Conservation (phyloP, 1,140 invertebrate species). For the Euura lappo region DNA sequence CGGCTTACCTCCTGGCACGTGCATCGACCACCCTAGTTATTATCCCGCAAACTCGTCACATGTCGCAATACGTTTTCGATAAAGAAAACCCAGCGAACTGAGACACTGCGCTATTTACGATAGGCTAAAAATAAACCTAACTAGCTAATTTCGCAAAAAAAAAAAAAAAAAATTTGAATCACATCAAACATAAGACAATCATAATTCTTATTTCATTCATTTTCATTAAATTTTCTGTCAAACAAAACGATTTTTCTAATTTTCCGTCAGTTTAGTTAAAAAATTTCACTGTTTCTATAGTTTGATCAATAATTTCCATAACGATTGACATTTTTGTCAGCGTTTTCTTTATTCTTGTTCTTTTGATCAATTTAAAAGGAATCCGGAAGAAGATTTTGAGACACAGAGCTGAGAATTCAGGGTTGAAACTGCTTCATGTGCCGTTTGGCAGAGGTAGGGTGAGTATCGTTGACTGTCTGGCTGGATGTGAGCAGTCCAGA, state of each 20-base stretch:
- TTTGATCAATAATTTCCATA: too few relatives aligned
- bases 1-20: constrained; percentile 9
- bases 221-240: too few relatives aligned
- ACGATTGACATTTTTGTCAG: too few relatives aligned
- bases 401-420: not conserved
- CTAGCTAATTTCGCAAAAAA: not conserved
- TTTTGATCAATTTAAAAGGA: too few relatives aligned
- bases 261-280: too few relatives aligned
- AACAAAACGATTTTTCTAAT: too few relatives aligned
- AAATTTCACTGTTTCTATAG: too few relatives aligned
- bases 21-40: not conserved
- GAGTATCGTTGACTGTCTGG: constrained; percentile 29
- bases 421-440: not conserved
- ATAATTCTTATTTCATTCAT: not conserved
- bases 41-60: not conserved
- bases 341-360: too few relatives aligned
- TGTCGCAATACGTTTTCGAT: not conserved
- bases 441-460: not conserved
- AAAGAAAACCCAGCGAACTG: not conserved
- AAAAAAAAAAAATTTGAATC: not conserved
- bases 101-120: too few relatives aligned
- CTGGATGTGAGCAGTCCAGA: constrained; percentile 51
- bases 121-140: too few relatives aligned
- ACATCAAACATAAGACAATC: not conserved
- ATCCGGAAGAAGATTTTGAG: too few relatives aligned